Evolutionary conservation across 2,797 vertebrate genomes (phyloP), one percentile per base, ranked within the genome.

Genomic region (Zalophus californianus): DNA sequence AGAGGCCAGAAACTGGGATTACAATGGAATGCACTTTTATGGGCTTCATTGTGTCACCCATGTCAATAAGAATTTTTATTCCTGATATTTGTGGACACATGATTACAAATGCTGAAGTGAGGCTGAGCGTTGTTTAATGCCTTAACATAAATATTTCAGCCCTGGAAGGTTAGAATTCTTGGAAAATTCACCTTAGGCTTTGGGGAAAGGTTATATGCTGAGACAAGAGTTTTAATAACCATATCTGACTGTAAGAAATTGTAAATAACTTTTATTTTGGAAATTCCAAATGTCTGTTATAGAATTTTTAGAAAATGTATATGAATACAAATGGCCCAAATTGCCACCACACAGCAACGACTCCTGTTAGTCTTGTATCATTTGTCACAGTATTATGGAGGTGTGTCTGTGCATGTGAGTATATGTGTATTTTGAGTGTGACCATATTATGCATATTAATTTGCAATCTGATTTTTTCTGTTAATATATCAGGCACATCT

Each of bases 1-100:
- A 94, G 96, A 98, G 80, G 25, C 18, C 72, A 70, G 72, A 48
- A 79, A 70, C 41, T 98, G 58, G 93, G 86, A 20, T 86, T 79
- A 54, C 44, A 96, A 79, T 84, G 7, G 86, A 73, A 87, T 90
- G 13, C 50, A 70, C 86, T 97, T 96, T 95, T 93, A 56, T 58
- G n/a, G 85, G 77, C 75, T 50, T 98, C 97, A 75, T 66, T 94
- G 20, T 96, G 58, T 86, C 60, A 38, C 13, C 52, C 93, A 15
- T 86, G 75, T 56, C 87, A 87, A 68, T 29, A 92, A 48, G 54
- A 73, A 79, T 83, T 97, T 97, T 90, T 86, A 58, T 86, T 78
- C 56, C 80, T 93, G 83, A 93, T 95, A 84, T 95, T 92, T 92
- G 84, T 90, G 60, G 94, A n/a, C 25, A 88, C 83, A 75, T 68